Evolutionary conservation across 2,113 vertebrate genomes (phyloP).

Genomic region (Bostrychus sinensis): DNA sequence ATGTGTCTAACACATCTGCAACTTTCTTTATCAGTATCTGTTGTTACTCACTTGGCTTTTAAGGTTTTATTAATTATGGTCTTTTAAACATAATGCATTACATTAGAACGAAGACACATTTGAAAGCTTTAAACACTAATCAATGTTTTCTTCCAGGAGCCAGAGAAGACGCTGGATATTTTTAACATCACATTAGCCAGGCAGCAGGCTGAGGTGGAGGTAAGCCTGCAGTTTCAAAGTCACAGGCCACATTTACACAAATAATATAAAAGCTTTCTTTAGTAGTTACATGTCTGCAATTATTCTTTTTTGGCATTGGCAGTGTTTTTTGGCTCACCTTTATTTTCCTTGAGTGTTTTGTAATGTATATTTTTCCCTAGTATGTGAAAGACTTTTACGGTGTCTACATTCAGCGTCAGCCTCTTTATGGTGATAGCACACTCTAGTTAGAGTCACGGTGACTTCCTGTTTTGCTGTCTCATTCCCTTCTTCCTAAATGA

Average conservation of each 20-base stretch:
- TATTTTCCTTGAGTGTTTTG: no score
- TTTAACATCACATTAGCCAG: slow-evolving; percentile 96
- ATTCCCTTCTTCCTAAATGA: neutral
- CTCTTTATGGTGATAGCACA: neutral
- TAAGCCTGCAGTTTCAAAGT: slow-evolving; percentile 57
- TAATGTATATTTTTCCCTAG: no score
- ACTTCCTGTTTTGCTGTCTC: neutral
- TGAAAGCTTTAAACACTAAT: slow-evolving; percentile 31
- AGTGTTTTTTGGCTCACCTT: no score
- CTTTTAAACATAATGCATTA: slow-evolving; percentile 5
- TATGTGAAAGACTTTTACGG: no score
- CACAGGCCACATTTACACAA: neutral
- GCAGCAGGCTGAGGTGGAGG: slow-evolving; percentile 97
- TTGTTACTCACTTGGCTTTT: slow-evolving; percentile 11
- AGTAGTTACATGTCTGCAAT: neutral
- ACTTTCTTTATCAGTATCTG: slow-evolving; percentile 7
- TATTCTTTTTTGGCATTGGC: no score
- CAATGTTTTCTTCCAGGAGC: slow-evolving; percentile 75
- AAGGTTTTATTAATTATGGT: slow-evolving; percentile 21
- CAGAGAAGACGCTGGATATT: slow-evolving; percentile 90
- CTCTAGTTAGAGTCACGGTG: neutral
- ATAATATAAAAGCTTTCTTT: neutral
- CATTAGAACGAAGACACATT: slow-evolving; percentile 10
- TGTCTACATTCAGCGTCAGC: neutral
- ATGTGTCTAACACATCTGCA: neutral